phyloP scores from a whole-genome alignment of 2,113 vertebrate species.

The Oophaga pumilio region DNA sequence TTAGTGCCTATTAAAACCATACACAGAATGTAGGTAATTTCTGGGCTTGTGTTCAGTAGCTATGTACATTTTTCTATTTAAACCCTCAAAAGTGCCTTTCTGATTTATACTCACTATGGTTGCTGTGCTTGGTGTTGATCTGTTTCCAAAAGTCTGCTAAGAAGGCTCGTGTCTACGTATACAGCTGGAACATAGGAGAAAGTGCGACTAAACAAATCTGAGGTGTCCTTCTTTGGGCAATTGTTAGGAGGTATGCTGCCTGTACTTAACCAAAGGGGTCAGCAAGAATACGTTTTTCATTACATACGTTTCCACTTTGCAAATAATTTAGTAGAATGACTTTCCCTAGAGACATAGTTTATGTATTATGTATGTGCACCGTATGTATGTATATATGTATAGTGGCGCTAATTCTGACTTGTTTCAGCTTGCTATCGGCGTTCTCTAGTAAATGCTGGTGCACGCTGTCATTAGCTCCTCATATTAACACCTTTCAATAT shows the following conservation, averaged over 20 bases:
- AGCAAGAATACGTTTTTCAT: background rate
- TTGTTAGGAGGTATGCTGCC: conserved; percentile 1
- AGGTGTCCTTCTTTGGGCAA: conserved; percentile 40
- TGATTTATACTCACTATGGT: conserved; percentile 11
- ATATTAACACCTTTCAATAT: conserved; percentile 5
- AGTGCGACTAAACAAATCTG: conserved; percentile 14
- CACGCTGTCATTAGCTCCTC: background rate
- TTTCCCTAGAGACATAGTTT: background rate
- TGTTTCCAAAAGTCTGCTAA: conserved; percentile 38
- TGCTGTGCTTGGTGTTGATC: conserved; percentile 36
- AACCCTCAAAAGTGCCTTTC: background rate
- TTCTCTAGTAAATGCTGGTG: background rate
- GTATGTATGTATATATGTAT: background rate
- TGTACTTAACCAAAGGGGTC: background rate
- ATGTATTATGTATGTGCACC: background rate
- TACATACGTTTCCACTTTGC: background rate
- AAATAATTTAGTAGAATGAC: background rate
- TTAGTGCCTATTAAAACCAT: background rate
- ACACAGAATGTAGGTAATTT: background rate
- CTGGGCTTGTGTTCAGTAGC: background rate
- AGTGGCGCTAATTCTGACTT: background rate
- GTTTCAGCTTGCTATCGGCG: background rate
- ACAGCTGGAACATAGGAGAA: conserved; percentile 9
- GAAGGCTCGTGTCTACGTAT: conserved; percentile 10
- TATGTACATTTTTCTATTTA: background rate